Conservation (phyloP, 2,797 vertebrate genomes). For the Acanthurus leucopareius region DNA sequence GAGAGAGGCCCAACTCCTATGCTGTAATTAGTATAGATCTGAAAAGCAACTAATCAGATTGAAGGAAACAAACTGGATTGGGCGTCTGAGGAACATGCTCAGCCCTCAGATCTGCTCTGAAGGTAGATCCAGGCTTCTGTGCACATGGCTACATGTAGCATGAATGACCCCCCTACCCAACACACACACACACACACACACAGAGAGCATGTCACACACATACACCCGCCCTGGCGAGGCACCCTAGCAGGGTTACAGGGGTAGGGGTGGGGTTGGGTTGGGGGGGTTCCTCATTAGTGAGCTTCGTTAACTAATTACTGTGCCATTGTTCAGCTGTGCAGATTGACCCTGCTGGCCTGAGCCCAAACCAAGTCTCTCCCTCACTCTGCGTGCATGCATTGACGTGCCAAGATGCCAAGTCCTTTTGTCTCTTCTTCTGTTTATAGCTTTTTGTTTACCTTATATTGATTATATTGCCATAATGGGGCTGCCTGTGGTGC, state of each 20-base stretch:
- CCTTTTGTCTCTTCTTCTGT: conserved; percentile 66
- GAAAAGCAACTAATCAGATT: conserved; percentile 86
- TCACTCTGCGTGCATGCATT: conserved; percentile 40
- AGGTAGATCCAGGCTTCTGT: conserved; percentile 49
- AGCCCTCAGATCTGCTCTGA: conserved; percentile 51
- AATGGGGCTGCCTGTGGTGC: conserved; percentile 55
- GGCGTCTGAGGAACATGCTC: conserved; percentile 67
- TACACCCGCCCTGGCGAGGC: conserved; percentile 23
- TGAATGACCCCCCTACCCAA: conserved; percentile 3
- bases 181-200: conserved; percentile 3
- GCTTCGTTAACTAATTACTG: conserved; percentile 83
- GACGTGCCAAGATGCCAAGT: conserved; percentile 68
- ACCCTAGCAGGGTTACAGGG: conserved; percentile 44
- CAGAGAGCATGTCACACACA: neutral
- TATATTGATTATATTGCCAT: conserved; percentile 72
- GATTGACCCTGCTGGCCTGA: conserved; percentile 77
- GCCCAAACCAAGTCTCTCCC: conserved; percentile 64
- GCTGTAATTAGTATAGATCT: conserved; percentile 87
- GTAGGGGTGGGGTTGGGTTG: conserved; percentile 45
- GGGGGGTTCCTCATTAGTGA: conserved; percentile 77
- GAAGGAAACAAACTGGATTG: conserved; percentile 85
- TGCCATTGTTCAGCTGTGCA: conserved; percentile 75
- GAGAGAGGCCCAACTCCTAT: conserved; percentile 59
- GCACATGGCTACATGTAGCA: conserved; percentile 26
- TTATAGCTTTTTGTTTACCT: conserved; percentile 67